Evolutionary conservation across 2,888 invertebrate species (phyloP).

Genomic region (Boloria selene): DNA sequence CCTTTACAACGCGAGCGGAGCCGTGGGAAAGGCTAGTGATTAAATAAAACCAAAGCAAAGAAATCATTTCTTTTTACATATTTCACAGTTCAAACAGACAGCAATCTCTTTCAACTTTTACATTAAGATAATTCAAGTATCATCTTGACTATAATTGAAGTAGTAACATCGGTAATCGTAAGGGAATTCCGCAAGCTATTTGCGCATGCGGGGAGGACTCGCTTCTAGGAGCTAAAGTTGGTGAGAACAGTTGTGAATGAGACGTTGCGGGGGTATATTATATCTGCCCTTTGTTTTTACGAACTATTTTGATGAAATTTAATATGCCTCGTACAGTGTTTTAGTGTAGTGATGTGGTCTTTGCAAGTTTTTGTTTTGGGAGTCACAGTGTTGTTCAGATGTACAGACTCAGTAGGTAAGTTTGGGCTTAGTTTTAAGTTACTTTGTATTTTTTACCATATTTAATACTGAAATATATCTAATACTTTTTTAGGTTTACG

Average conservation of each 20-base stretch:
- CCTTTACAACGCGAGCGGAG: too few relatives aligned
- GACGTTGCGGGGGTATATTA: constrained; percentile 39
- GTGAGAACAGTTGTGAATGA: constrained; percentile 50
- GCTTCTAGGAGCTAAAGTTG: constrained; percentile 46
- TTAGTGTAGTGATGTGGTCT: constrained; percentile 64
- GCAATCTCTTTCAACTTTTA: too few relatives aligned
- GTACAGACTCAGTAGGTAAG: constrained; percentile 76
- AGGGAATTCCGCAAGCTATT: background rate
- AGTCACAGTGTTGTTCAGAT: constrained; percentile 73
- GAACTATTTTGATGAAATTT: constrained; percentile 42
- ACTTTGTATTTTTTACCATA: background rate
- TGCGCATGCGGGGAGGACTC: constrained; percentile 53
- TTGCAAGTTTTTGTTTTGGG: constrained; percentile 59
- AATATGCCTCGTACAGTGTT: constrained; percentile 46
- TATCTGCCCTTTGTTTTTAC: background rate
- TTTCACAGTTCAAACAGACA: too few relatives aligned
- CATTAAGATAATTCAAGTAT: too few relatives aligned
- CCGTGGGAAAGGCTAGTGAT: too few relatives aligned
- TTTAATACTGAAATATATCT: too few relatives aligned
- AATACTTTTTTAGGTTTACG: too few relatives aligned
- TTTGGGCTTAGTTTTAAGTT: constrained; percentile 35
- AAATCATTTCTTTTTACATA: too few relatives aligned
- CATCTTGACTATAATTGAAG: too few relatives aligned
- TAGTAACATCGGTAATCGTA: background rate
- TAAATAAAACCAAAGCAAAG: too few relatives aligned